A percentile compares a stretch with the other conserved stretches of the same genome.
Evolutionary conservation across 2,113 vertebrate species (phyloP).

Genomic region (Psilopogon haemacephalus): DNA sequence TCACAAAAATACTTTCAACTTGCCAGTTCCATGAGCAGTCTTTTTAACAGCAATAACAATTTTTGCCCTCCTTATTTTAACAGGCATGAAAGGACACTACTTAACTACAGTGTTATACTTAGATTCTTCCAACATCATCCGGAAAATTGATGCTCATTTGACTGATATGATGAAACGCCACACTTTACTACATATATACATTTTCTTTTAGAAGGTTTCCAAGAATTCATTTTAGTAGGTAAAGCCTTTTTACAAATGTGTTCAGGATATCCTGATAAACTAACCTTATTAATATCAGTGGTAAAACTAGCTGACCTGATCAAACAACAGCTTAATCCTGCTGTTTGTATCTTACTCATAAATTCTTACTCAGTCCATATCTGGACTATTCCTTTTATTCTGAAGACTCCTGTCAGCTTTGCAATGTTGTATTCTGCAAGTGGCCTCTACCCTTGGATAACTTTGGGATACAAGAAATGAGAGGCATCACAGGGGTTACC

Average conservation of each 20-base stretch:
- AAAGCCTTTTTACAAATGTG: not conserved
- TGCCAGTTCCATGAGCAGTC: not conserved
- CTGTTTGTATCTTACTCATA: not conserved
- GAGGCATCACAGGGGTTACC: not conserved
- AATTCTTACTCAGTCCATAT: not conserved
- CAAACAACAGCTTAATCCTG: not conserved
- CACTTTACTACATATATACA: not conserved
- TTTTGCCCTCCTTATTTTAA: not conserved
- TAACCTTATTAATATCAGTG: rapidly evolving
- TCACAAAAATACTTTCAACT: not conserved
- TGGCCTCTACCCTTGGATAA: not conserved
- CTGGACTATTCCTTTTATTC: not conserved
- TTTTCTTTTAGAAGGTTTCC: not conserved
- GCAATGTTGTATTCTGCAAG: not conserved
- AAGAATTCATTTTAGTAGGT: not conserved
- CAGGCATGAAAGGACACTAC: not conserved
- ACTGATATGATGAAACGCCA: not conserved
- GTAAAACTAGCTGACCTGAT: not conserved
- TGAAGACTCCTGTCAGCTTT: not conserved
- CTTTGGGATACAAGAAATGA: not conserved
- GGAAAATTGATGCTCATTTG: not conserved
- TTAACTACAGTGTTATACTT: not conserved
- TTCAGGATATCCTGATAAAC: not conserved
- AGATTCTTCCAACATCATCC: not conserved
- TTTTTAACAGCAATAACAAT: not conserved